A percentile compares a stretch with the other conserved stretches of the same genome.
phyloP scores from a whole-genome alignment of 53 echinoderm and acorn worm genomes.

The Paracentrotus lividus region DNA sequence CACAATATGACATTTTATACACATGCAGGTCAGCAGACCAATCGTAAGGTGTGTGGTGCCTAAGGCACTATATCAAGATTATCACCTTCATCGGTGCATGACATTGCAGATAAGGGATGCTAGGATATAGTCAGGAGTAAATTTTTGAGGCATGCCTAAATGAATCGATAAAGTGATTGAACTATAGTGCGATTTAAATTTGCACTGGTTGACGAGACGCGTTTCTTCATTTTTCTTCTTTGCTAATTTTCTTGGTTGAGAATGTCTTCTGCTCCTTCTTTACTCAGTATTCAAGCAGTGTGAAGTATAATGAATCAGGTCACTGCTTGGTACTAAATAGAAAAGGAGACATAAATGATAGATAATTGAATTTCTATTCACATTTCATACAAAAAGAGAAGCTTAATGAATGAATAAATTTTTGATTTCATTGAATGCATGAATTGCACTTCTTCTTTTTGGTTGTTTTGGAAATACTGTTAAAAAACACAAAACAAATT shows the following conservation, averaged over 20 bases:
- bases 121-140: no score
- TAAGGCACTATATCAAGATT: no score
- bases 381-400: neutral
- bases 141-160: no score
- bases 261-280: slow-evolving; percentile 94
- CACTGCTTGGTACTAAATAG: slow-evolving; percentile 85
- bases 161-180: no score
- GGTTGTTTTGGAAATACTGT: neutral
- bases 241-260: slow-evolving; percentile 88
- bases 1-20: no score
- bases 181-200: neutral
- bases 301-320: slow-evolving; percentile 95
- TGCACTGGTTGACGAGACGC: slow-evolving; percentile 87
- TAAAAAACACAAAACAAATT: no score
- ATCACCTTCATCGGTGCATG: no score
- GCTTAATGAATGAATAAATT: neutral
- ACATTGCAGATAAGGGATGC: no score
- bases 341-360: neutral
- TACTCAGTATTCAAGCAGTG: slow-evolving; percentile 98
- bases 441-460: neutral
- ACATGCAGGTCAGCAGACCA: no score
- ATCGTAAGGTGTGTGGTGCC: no score
- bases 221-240: slow-evolving; percentile 89
- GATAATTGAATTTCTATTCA: neutral
- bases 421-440: neutral